Evolutionary conservation across 2,797 vertebrate species (phyloP), one percentile per base, ranked within the genome.

Genomic region (Anabacerthia variegaticeps): DNA sequence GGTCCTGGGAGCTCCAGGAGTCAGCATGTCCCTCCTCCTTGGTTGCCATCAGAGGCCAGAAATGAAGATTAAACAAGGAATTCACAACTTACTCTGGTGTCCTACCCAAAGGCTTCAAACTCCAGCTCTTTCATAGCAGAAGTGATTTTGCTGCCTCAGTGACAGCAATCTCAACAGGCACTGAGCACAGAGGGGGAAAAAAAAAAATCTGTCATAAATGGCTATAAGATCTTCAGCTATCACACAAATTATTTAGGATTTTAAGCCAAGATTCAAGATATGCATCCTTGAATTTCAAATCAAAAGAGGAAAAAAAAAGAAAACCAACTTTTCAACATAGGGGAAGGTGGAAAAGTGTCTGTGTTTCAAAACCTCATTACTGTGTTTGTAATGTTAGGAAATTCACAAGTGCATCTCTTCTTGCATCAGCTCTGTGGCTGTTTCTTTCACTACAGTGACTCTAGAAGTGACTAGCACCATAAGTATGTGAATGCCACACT

Each of bases 81-180:
- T 79, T 86, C 92, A 86, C 39, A 88, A 54, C 59, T 67, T 74
- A 43, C 51, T 85, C 79, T 18, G 16, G 8, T 12, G 4, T 59
- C 89, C 59, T 88, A 91, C 66, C 62, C 62, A 67, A 88, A 78
- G 66, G 62, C 73, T 91, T 89, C 63, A 74, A 94, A 63, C 30
- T 73, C 52, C 55, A 81, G 51, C 14, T 89, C 44, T 92, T 71
- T 76, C 63, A 85, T 0, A 1, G 34, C 46, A 76, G 62, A 93
- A 5, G 2, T 67, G 37, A 88, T 91, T 92, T 61, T 84, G 66
- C 36, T 92, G 48, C 73, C 67, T 79, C 88, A 86, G 15, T 84
- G 46, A 74, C 55, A 88, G 39, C 86, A 91, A 62, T 28, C 34
- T 72, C 68, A 51, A 83, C 17, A 41, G 39, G 67, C 58, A 73